A percentile compares a stretch with the other conserved stretches of the same genome.
These are phyloP conservation scores for Phocoena phocoena DNA, from an alignment of 2,113 vertebrate species.

Conservation along the genomic window DNA sequence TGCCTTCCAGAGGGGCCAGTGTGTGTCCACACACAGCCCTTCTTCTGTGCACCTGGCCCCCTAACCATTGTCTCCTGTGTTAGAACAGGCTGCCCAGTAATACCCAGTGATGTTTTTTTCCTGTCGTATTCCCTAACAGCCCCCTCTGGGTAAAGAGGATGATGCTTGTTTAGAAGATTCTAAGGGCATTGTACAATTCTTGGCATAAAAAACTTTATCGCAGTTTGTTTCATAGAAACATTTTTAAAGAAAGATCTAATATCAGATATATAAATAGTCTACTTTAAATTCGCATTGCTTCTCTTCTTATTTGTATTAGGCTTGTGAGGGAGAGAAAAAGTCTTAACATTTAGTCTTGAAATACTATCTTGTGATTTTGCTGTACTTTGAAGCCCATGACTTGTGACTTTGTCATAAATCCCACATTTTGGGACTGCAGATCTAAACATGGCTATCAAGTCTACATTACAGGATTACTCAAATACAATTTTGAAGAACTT, in stretches of 20 bases:
- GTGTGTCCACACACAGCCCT: background rate
- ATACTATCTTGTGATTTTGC: background rate
- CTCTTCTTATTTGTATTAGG: background rate
- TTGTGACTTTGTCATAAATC: background rate
- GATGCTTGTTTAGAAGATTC: background rate
- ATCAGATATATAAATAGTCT: background rate
- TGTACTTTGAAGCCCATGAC: background rate
- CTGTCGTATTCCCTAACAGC: background rate
- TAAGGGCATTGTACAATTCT: background rate
- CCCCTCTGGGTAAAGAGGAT: background rate
- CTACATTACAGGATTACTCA: background rate
- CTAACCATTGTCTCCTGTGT: background rate
- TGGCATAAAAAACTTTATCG: background rate
- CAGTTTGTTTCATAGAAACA: background rate
- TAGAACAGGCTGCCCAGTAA: background rate
- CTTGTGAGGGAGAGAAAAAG: background rate
- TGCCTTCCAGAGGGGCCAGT: slow-evolving; percentile 31
- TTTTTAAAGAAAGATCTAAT: slow-evolving; percentile 21
- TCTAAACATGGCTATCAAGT: background rate
- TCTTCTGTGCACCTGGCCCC: background rate
- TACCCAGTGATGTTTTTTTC: background rate
- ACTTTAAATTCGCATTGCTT: slow-evolving; percentile 13
- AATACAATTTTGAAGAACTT: background rate
- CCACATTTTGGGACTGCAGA: background rate
- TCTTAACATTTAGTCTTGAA: background rate